Base-by-base conservation (phyloP, 2,888 invertebrate species). In the Tiliacea aurago region DNA sequence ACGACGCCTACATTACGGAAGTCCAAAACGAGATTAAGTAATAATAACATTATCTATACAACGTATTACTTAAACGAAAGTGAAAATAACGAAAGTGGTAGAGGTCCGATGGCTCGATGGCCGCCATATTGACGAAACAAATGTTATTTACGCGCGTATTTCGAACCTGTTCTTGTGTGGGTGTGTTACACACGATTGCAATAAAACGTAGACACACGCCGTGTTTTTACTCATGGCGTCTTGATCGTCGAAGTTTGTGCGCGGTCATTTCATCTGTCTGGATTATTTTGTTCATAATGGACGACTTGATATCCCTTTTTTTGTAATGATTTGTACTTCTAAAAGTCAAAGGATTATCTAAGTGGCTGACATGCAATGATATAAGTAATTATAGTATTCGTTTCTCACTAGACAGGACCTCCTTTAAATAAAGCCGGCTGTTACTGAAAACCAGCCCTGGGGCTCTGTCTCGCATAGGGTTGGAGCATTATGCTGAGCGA, bases 11-110 rank as follows among this genome's bases (percentile, higher is more conserved):
- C 85, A 82, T 76, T 73, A 78, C 89, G 88, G 90, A 91, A 87
- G 87, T 88, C 80, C 86, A 86, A 83, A 85, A 85, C 84, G 85
- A 92, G 84, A 93, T 93, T 91, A 91, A 90, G 88, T 92, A 91
- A 87, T 86, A 86, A 92, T 77, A 86, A 92, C 88, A 88, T 89
- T 89, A 88, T 84, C 79, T 87, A 85, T 87, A 90, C 84, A 88
- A 87, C 87, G 87, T 91, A 91, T 93, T 91, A 91, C 91, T 91
- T 87, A 80, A 91, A 93, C 89, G 95, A 96, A 96, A 96, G 96
- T 94, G 94, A 94, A 94, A 94, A 90, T 91, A 93, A 90, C 89
- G 94, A 94, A 94, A 94, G 94, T 94, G 93, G 93, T 89, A 92
- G 90, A 92, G 92, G 93, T 90, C 89, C 84, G 85, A 84, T 88